Evolutionary conservation across 2,888 invertebrate species (phyloP), one percentile per base, ranked within the genome.

Genomic region (Macaria liturata): DNA sequence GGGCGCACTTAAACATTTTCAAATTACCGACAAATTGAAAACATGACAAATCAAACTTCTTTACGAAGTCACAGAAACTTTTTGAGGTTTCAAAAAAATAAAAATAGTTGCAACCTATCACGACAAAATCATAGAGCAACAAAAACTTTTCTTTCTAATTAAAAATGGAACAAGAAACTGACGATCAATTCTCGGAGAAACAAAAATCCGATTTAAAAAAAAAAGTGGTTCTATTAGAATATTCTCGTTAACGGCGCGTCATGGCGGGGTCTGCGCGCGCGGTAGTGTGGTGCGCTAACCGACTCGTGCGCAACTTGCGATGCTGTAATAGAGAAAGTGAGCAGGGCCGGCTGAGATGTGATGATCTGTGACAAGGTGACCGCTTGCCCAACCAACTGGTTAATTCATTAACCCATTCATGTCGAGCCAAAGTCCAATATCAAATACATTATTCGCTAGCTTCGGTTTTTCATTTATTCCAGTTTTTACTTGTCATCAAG

Each of bases 271-370:
- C 79, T 79, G 80, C 76, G 69, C 61, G 81, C 82, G 80, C 78
- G 63, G 78, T 71, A 82, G 76, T 81, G 78, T 71, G 82, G 76
- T 81, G 81, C 79, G 78, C 71, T 78, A 80, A 78, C 82, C 70
- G 76, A 75, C 71, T 68, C 75, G 67, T 75, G 79, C 81, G 81
- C 84, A 81, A 81, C 72, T 71, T 70, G 67, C 73, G 83, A 83
- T 88, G 91, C 85, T 85, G 89, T 87, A 89, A 91, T 67, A 88
- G 91, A 78, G 91, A 91, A 91, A 91, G 91, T 88, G 78, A 56
- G 59, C 81, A 83, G 86, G 74, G 75, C 76, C 82, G 84, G 65
- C 32, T 52, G 53, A 61, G 61, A 60, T 58, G 52, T 46, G 6
- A 9, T 47, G 32, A 43, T 54, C 54, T 46, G 42, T 55, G 58